phyloP scores from a whole-genome alignment of 1,140 invertebrate genomes.

The Ctenoplectra terminalis region DNA sequence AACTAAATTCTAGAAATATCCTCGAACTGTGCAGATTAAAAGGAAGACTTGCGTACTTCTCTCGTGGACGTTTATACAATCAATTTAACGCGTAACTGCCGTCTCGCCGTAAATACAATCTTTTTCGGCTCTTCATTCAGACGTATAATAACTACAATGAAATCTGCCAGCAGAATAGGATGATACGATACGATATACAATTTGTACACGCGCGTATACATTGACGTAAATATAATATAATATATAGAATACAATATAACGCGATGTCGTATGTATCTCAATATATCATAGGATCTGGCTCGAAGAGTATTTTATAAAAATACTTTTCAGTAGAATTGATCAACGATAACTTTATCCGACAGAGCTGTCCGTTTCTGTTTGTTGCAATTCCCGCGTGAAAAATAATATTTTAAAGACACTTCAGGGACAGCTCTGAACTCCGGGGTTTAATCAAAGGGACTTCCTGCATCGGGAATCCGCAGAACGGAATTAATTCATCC shows the following conservation, averaged over 20 bases:
- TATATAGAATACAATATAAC: slow-evolving; percentile 60
- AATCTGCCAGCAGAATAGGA: slow-evolving; percentile 49
- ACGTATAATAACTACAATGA: slow-evolving; percentile 32
- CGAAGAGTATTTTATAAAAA: slow-evolving; percentile 73
- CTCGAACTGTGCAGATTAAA: slow-evolving; percentile 36
- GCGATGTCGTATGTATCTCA: slow-evolving; percentile 51
- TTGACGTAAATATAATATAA: slow-evolving; percentile 48
- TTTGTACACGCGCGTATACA: slow-evolving; percentile 41
- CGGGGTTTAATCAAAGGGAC: neutral
- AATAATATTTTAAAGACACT: neutral
- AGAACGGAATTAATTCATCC: slow-evolving; percentile 1
- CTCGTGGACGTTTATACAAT: slow-evolving; percentile 11
- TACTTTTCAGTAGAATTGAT: slow-evolving; percentile 67
- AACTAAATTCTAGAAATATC: slow-evolving; percentile 9
- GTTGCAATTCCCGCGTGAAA: neutral
- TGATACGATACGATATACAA: slow-evolving; percentile 31
- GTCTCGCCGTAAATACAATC: neutral
- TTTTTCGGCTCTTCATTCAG: neutral
- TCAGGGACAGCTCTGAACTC: neutral
- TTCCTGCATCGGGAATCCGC: neutral
- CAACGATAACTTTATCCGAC: neutral
- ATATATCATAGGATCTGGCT: slow-evolving; percentile 51
- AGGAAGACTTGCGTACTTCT: slow-evolving; percentile 62
- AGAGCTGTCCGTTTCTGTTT: neutral
- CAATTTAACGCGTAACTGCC: neutral